Evolutionary conservation across 2,888 invertebrate species (phyloP), one percentile per base, ranked within the genome.

Genomic region (Rhogogaster chlorosoma): DNA sequence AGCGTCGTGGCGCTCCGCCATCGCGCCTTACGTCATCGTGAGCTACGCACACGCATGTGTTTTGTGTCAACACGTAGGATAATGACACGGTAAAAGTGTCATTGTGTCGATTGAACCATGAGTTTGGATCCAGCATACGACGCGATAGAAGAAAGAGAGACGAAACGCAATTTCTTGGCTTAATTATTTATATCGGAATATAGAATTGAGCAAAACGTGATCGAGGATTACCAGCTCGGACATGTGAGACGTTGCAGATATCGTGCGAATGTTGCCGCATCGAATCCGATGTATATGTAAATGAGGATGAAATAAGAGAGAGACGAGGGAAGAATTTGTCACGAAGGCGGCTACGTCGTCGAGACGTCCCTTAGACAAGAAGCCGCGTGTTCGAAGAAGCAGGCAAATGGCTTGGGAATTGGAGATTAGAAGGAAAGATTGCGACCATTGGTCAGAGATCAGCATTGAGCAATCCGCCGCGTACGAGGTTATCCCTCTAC

Each of bases 391-490:
- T 61, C 57, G 80, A 77, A 77, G 77, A 77, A 57, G 18, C 80
- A 80, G 80, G 80, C 80, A 80, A 80, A 80, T 80, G 80, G 80
- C 36, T 80, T 61, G 80, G 49, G 80, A 61, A 80, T 80, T 80
- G 32, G 61, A 80, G 80, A 80, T 80, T 80, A 80, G 80, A 80
- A 80, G 26, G 5, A 61, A 61, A 80, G 80, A 80, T 80, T 80
- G 80, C 78, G 78, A 26, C 78, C 57, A 32, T 22, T 57, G 78
- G 61, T 61, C 80, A 80, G 77, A 61, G 80, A 61, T 80, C 86
- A 86, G 87, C 90, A 90, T 91, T 90, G 91, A 92, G 92, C 91
- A 90, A 91, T 92, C 90, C 89, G 89, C 91, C 91, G 90, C 91
- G 90, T 91, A n/a, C 38, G 49, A 15, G 61, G 57, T 36, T 80